These are phyloP conservation scores for Syngnathus rostellatus DNA, from an alignment of 2,797 vertebrate species.

Conservation along the genomic window DNA sequence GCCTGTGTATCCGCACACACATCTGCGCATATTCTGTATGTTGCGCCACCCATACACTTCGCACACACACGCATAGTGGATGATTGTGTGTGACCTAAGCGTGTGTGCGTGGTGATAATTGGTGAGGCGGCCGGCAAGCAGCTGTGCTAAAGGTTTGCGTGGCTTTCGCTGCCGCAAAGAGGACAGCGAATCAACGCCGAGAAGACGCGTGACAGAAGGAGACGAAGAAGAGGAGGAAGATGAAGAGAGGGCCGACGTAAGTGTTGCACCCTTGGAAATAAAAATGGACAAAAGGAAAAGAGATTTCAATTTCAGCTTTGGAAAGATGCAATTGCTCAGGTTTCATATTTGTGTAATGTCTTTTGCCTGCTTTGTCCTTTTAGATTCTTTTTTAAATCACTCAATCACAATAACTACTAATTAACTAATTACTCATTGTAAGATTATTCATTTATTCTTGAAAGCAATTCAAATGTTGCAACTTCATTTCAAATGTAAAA, in stretches of 20 bases:
- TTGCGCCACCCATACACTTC: slow-evolving; percentile 27
- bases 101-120: slow-evolving; percentile 66
- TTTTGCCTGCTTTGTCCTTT: no score
- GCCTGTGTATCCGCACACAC: slow-evolving; percentile 98
- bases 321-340: no score
- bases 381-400: no score
- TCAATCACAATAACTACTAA: no score
- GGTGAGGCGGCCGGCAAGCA: slow-evolving; percentile 68
- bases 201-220: slow-evolving; percentile 15
- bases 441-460: no score
- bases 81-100: slow-evolving; percentile 36
- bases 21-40: slow-evolving; percentile 94
- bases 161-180: slow-evolving; percentile 46
- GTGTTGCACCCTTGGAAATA: no score
- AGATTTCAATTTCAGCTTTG: no score
- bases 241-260: neutral
- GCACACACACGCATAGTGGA: slow-evolving; percentile 29
- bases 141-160: slow-evolving; percentile 64
- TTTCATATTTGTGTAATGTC: no score
- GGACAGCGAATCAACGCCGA: slow-evolving; percentile 5
- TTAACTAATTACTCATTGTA: no score
- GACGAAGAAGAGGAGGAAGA: slow-evolving; percentile 21
- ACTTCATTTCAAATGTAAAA: no score
- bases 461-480: no score
- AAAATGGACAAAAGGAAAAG: no score